Conservation (phyloP, 2,113 vertebrate genomes). For the Thunnus maccoyii region DNA sequence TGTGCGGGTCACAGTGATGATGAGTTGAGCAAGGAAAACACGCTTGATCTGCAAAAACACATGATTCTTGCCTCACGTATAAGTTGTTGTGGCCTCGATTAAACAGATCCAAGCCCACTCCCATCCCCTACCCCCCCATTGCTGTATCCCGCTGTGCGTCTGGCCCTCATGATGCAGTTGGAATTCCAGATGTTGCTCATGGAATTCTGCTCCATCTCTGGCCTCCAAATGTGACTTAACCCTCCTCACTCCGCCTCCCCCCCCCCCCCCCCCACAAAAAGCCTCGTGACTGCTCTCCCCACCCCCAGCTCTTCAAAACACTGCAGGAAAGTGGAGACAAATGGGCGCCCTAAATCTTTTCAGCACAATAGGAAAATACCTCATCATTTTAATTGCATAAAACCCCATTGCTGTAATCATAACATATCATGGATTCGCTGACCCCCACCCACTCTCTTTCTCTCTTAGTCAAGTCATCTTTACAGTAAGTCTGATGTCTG, state of each 20-base stretch:
- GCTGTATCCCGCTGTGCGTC: slow-evolving; percentile 59
- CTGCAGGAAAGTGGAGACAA: slow-evolving; percentile 68
- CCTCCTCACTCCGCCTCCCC: slow-evolving; percentile 45
- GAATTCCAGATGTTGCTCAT: slow-evolving; percentile 87
- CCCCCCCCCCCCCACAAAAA: slow-evolving; percentile 10
- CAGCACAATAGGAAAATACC: slow-evolving; percentile 65
- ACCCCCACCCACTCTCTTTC: slow-evolving; percentile 14
- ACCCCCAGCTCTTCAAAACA: slow-evolving; percentile 58
- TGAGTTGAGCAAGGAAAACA: not conserved
- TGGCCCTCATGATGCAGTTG: slow-evolving; percentile 77
- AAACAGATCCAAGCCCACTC: slow-evolving; percentile 20
- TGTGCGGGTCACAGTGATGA: not conserved
- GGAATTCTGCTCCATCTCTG: slow-evolving; percentile 83
- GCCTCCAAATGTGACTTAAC: slow-evolving; percentile 78
- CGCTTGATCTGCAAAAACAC: not conserved
- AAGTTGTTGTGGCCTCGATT: not conserved
- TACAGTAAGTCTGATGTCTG: not conserved
- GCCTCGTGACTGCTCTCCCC: slow-evolving; percentile 74
- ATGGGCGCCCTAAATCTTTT: slow-evolving; percentile 58
- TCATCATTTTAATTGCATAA: slow-evolving; percentile 57
- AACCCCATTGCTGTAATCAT: slow-evolving; percentile 54
- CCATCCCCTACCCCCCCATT: slow-evolving; percentile 54
- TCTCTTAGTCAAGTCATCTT: slow-evolving; percentile 33
- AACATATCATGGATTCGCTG: slow-evolving; percentile 46
- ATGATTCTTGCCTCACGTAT: not conserved